phyloP scores from a whole-genome alignment of 2,113 vertebrate species.

The Galbula dea region DNA sequence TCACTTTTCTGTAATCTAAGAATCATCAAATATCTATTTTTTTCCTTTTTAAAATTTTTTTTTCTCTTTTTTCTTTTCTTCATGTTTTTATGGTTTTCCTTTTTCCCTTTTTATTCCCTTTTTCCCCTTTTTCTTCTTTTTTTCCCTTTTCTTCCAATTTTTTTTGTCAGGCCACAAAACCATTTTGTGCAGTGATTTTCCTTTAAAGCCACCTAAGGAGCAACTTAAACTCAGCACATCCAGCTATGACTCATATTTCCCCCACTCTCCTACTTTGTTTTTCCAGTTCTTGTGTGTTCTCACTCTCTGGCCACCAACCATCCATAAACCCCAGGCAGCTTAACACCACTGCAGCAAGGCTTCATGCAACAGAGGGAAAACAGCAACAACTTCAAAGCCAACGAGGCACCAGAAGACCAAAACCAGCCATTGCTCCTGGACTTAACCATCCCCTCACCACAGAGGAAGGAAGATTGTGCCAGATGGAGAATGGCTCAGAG shows the following conservation, averaged over 20 bases:
- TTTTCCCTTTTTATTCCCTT: neutral
- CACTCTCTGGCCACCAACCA: neutral
- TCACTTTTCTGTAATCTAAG: neutral
- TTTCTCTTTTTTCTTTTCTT: too few species aligned
- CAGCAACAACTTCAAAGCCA: neutral
- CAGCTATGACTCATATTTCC: neutral
- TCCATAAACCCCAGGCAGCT: neutral
- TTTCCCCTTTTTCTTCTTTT: too few species aligned
- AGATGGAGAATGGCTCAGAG: neutral
- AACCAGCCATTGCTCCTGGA: neutral
- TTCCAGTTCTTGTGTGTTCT: neutral
- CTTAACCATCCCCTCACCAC: neutral
- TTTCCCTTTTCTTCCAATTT: fast-evolving
- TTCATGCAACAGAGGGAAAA: neutral
- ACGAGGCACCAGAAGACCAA: fast-evolving
- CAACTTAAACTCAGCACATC: neutral
- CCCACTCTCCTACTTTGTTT: neutral
- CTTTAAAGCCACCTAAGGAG: neutral
- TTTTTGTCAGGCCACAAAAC: neutral
- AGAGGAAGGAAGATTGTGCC: neutral
- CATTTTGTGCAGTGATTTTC: neutral
- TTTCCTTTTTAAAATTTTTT: too few species aligned
- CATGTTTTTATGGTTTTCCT: neutral
- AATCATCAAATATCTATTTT: neutral
- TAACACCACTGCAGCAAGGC: neutral